A percentile compares a stretch with the other conserved stretches of the same genome.
Conservation (phyloP, 1,140 invertebrate genomes). For the Drosophila nigromelanica region DNA sequence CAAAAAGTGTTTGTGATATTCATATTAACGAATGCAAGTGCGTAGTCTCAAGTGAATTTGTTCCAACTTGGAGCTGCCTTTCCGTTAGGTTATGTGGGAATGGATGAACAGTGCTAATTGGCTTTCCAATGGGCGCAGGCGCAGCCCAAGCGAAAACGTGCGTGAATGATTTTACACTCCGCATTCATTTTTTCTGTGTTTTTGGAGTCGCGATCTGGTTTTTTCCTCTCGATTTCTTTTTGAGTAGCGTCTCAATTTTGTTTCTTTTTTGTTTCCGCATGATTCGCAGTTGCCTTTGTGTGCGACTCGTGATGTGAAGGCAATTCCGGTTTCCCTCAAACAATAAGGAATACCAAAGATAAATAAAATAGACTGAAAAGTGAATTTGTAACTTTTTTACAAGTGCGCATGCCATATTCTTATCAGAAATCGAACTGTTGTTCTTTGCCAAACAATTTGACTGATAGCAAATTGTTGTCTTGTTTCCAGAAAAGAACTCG, state of each 20-base stretch:
- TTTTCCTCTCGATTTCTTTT: constrained; percentile 71
- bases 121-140: constrained; percentile 52
- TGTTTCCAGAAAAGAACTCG: background rate
- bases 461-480: constrained; percentile 12
- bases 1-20: constrained; percentile 2
- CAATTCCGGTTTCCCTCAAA: constrained; percentile 64
- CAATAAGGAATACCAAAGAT: constrained; percentile 25
- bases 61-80: constrained; percentile 23
- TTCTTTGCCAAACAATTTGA: constrained; percentile 22
- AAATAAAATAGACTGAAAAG: constrained; percentile 49
- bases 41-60: constrained; percentile 26
- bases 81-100: constrained; percentile 7
- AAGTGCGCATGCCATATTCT: constrained; percentile 53
- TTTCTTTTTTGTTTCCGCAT: constrained; percentile 44
- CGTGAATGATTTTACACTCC: constrained; percentile 4
- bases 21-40: constrained; percentile 13
- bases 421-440: constrained; percentile 48
- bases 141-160: constrained; percentile 31
- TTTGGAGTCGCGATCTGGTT: constrained; percentile 45
- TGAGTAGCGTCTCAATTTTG: constrained; percentile 30
- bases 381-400: constrained; percentile 44
- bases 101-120: constrained; percentile 45
- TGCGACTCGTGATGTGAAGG: constrained; percentile 55
- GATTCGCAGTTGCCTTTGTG: constrained; percentile 44
- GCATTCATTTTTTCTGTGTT: constrained; percentile 28